Evolutionary conservation across 1,140 invertebrate species (phyloP).

Genomic region (Pomphorhynchus laevis): DNA sequence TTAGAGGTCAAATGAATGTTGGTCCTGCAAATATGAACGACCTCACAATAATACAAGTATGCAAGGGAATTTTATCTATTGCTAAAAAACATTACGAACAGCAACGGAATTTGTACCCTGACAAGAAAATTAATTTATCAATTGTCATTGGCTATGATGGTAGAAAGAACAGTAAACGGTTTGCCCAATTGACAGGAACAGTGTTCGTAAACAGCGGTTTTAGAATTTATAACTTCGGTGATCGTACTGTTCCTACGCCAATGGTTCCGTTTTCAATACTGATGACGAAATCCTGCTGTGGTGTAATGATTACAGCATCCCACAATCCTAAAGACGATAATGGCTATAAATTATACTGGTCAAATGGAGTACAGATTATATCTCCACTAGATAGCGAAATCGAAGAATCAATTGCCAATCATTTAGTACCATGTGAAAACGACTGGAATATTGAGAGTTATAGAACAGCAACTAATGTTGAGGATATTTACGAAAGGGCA

Average conservation of each 20-base stretch:
- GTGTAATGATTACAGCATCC: slow-evolving; percentile 81
- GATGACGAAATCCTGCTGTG: slow-evolving; percentile 32
- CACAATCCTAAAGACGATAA: slow-evolving; percentile 97
- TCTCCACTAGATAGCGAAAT: slow-evolving; percentile 57
- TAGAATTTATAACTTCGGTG: slow-evolving; percentile 41
- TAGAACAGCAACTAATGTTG: slow-evolving; percentile 15
- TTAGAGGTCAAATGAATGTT: slow-evolving; percentile 53
- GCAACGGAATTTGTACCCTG: no score
- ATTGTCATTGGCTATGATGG: slow-evolving; percentile 75
- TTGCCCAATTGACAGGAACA: slow-evolving; percentile 47
- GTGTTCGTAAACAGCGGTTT: slow-evolving; percentile 40
- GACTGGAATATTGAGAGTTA: slow-evolving; percentile 29
- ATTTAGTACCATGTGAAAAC: slow-evolving; percentile 30
- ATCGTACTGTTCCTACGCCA: slow-evolving; percentile 44
- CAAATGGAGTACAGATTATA: slow-evolving; percentile 66
- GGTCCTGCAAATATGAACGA: slow-evolving; percentile 82
- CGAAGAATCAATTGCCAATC: slow-evolving; percentile 34
- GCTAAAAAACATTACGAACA: slow-evolving; percentile 1
- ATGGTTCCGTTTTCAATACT: slow-evolving; percentile 47
- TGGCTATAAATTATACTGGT: slow-evolving; percentile 83
- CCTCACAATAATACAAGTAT: slow-evolving; percentile 69
- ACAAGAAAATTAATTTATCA: not conserved
- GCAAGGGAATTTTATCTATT: slow-evolving; percentile 25
- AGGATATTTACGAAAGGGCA: slow-evolving; percentile 27
- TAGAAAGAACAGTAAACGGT: slow-evolving; percentile 56